Percentiles rank a stretch among this genome's conserved stretches.
Evolutionary conservation across 2,888 invertebrate species (phyloP).

Genomic region (Lithodes maja): DNA sequence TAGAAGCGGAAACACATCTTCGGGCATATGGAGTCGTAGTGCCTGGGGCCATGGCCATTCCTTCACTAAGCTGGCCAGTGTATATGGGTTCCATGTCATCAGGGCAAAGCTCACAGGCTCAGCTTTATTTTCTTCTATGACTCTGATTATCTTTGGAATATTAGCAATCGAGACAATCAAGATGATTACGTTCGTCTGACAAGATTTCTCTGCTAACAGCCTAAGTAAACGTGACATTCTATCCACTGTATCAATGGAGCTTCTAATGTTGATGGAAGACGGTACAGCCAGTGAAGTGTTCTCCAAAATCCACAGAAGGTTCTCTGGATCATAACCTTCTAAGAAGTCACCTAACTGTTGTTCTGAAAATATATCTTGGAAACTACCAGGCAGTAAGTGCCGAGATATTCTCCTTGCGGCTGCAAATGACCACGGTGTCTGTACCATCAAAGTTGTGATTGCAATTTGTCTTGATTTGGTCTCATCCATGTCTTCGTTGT

Average conservation of each 20-base stretch:
- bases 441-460: slow-evolving; percentile 7
- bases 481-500: neutral
- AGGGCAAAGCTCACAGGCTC: neutral
- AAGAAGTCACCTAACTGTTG: neutral
- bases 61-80: slow-evolving; percentile 5
- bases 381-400: neutral
- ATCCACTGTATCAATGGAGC: neutral
- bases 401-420: slow-evolving; percentile 8
- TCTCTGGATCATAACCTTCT: slow-evolving; percentile 27
- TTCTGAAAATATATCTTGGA: neutral
- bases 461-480: neutral
- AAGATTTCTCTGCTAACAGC: neutral
- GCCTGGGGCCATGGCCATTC: neutral
- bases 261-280: neutral
- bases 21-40: neutral
- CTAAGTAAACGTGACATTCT: slow-evolving; percentile 6
- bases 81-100: slow-evolving; percentile 8
- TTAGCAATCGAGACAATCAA: neutral
- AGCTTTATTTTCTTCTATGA: neutral
- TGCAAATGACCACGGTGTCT: slow-evolving; percentile 34
- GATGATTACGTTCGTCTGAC: neutral
- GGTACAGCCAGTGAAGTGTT: slow-evolving; percentile 19
- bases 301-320: slow-evolving; percentile 18
- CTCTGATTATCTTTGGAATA: neutral
- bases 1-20: slow-evolving; percentile 23